These are phyloP conservation scores for Paracanthobrama guichenoti DNA, from an alignment of 2,113 vertebrate genomes.

Conservation along the genomic window DNA sequence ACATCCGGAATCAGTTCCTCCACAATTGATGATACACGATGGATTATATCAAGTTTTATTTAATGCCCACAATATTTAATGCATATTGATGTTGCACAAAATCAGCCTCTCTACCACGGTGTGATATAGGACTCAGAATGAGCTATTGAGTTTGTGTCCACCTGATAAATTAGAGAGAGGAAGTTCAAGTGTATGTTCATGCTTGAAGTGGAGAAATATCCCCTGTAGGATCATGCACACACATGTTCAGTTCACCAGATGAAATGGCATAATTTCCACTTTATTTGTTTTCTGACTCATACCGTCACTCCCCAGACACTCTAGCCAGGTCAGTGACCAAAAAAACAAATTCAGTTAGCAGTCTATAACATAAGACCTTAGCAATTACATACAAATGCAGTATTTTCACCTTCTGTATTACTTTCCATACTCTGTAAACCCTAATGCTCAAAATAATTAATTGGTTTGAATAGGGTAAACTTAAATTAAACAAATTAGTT, in stretches of 20 bases:
- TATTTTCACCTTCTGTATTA: background rate
- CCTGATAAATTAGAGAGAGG: slow-evolving; percentile 17
- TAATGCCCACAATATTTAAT: too few species aligned
- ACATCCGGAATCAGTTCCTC: background rate
- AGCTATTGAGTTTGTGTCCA: slow-evolving; percentile 34
- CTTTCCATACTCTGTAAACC: too few species aligned
- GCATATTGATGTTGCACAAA: slow-evolving; percentile 5
- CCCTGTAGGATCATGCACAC: background rate
- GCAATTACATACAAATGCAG: background rate
- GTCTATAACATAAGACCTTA: background rate
- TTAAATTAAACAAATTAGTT: too few species aligned
- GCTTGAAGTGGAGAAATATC: background rate
- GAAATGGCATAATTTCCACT: background rate
- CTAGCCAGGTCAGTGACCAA: background rate
- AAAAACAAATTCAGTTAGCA: background rate
- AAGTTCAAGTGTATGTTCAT: background rate
- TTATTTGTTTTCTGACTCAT: background rate
- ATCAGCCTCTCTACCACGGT: background rate
- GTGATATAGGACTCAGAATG: background rate
- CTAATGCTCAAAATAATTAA: too few species aligned
- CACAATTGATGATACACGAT: background rate
- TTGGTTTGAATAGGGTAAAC: too few species aligned
- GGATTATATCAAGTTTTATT: background rate
- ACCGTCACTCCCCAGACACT: background rate
- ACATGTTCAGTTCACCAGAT: background rate